phyloP scores from a whole-genome alignment of 35 echinoderm and acorn worm species.

The Hemicentrotus pulcherrimus region DNA sequence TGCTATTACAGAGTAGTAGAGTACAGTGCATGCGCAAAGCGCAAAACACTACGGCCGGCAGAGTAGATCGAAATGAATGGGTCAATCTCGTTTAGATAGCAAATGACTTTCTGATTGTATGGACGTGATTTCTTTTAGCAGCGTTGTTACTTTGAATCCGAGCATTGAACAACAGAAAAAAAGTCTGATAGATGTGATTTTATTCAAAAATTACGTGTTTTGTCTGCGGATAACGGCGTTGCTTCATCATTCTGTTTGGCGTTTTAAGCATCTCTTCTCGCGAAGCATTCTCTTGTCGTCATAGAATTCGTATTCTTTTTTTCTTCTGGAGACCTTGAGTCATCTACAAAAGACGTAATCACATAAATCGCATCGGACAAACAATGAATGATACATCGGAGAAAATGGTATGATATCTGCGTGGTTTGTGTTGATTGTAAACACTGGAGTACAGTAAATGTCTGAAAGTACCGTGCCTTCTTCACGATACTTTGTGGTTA shows the following conservation, averaged over 20 bases:
- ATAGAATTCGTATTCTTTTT: not conserved
- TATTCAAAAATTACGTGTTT: not conserved
- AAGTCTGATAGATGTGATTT: not conserved
- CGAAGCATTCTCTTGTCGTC: not conserved
- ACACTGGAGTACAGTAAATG: not conserved
- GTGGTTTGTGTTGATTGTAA: not conserved
- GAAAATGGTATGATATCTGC: not conserved
- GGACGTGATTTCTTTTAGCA: not conserved
- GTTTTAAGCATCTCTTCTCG: not conserved
- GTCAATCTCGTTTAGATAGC: not conserved
- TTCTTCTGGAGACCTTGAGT: not conserved
- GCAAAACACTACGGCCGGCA: not conserved
- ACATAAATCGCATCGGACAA: not conserved
- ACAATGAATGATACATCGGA: not conserved
- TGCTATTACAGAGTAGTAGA: not conserved
- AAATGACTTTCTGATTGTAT: not conserved
- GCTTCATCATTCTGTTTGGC: not conserved
- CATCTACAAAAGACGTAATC: not conserved
- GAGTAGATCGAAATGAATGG: not conserved
- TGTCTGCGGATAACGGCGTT: not conserved
- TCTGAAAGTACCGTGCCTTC: no score
- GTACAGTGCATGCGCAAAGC: not conserved
- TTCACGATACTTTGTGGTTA: not conserved
- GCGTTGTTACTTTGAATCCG: not conserved
- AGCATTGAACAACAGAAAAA: not conserved